A percentile compares a stretch with the other conserved stretches of the same genome.
phyloP scores from a whole-genome alignment of 2,888 invertebrate genomes.

The Lydus trimaculatus region DNA sequence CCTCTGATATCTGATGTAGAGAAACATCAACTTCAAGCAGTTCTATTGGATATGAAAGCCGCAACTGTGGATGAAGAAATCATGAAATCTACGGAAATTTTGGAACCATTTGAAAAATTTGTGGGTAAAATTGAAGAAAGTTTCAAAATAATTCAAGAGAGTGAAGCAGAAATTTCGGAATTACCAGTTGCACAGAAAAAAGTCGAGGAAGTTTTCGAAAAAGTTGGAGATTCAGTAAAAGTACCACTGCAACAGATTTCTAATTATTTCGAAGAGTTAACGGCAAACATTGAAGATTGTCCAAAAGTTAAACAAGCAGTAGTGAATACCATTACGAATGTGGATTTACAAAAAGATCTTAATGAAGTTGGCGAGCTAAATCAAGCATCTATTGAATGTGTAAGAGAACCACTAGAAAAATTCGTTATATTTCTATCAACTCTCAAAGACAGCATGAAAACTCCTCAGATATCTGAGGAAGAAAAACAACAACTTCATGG shows the following conservation, averaged over 20 bases:
- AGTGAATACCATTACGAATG: background rate
- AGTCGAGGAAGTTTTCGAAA: background rate
- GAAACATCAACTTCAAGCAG: slow-evolving; percentile 18
- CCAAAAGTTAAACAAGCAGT: slow-evolving; percentile 1
- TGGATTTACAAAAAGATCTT: background rate
- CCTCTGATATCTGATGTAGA: slow-evolving; percentile 19
- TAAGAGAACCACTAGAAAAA: slow-evolving; percentile 32
- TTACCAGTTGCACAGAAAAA: background rate
- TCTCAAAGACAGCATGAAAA: slow-evolving; percentile 12
- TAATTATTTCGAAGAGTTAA: background rate
- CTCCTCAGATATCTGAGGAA: slow-evolving; percentile 15
- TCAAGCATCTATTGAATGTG: slow-evolving; percentile 11
- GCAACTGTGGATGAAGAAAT: background rate
- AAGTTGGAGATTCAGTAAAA: background rate
- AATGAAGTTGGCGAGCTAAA: background rate
- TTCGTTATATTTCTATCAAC: slow-evolving; percentile 17
- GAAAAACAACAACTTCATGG: slow-evolving; percentile 21
- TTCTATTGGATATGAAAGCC: slow-evolving; percentile 10
- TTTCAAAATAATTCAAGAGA: background rate
- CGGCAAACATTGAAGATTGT: slow-evolving; percentile 13
- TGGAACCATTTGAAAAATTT: slow-evolving; percentile 39
- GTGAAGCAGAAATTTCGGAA: background rate
- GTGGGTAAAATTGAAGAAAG: slow-evolving; percentile 37
- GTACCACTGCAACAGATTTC: background rate
- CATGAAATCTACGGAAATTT: background rate